Evolutionary conservation across 2,113 vertebrate genomes (phyloP).

Genomic region (Acrocephalus kingi): DNA sequence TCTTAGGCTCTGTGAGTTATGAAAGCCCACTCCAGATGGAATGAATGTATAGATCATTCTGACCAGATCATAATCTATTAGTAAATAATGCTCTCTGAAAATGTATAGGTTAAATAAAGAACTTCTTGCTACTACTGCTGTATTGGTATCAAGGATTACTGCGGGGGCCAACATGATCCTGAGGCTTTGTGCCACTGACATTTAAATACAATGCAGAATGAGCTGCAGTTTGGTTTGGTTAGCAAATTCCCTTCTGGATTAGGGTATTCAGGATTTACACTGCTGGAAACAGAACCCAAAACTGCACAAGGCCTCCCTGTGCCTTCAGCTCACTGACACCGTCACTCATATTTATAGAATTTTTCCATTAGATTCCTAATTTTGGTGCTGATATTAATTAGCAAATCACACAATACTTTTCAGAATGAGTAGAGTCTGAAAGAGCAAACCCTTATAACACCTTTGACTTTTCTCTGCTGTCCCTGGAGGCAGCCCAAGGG

Average conservation of each 20-base stretch:
- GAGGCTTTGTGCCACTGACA: not conserved
- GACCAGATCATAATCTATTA: slow-evolving; percentile 52
- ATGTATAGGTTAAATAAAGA: slow-evolving; percentile 28
- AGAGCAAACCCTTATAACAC: not conserved
- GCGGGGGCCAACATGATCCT: not conserved
- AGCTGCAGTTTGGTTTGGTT: not conserved
- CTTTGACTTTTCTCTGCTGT: not conserved
- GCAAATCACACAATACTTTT: not conserved
- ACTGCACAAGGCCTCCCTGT: not conserved
- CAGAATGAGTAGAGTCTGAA: not conserved
- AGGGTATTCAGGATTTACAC: not conserved
- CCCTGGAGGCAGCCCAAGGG: not conserved
- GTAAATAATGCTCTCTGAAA: slow-evolving; percentile 32
- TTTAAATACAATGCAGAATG: not conserved
- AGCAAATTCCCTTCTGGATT: not conserved
- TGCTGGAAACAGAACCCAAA: not conserved
- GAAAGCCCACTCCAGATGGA: slow-evolving; percentile 22
- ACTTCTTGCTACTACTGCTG: slow-evolving; percentile 10
- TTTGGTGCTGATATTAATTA: not conserved
- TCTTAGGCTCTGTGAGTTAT: slow-evolving; percentile 34
- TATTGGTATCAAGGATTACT: not conserved
- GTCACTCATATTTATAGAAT: not conserved
- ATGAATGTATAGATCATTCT: slow-evolving; percentile 63
- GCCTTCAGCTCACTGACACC: not conserved
- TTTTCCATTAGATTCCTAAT: not conserved